Evolutionary conservation across 2,888 invertebrate species (phyloP), one percentile per base, ranked within the genome.

Genomic region (Thelaira solivaga): DNA sequence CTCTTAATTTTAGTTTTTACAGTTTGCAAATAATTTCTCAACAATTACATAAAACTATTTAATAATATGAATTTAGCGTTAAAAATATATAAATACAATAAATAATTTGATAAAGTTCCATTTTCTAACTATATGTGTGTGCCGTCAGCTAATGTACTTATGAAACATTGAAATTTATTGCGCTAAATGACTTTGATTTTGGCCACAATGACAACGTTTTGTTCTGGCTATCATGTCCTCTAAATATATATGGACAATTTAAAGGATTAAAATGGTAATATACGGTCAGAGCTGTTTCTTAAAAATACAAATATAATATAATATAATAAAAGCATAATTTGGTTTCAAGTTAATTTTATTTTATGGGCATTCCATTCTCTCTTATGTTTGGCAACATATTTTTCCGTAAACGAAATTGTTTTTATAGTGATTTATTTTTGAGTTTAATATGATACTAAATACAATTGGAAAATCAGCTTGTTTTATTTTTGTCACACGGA

Each of bases 291-390:
- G 65, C 13, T 11, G 39, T 16, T 24, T 22, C 39, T 24, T n/a
- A 20, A 45, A 36, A 34, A 6, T 10, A 13, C 2, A 39, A 45
- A 2, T 3, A 41, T 20, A 31, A 45, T 29, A 41, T 18, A 26
- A 51, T 39, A 29, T 36, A 61, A 61, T 43, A 61, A 61, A 41
- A 39, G 31, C 80, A 83, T 85, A 86, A 87, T 87, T 85, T 84
- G 82, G 81, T 84, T 86, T 88, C 86, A 87, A 88, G 87, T 87
- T 88, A 87, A 88, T 88, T 88, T 88, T 85, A 86, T 87, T 87
- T 88, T 87, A 88, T 88, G 86, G 85, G 83, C 81, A 76, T 80
- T 55, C 55, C 43, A 64, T 49, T 51, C 18, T 43, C 26, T 59
- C 31, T 22, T 31, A 11, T 61, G 39, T 49, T 64, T 53, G 53